Evolutionary conservation across 2,113 vertebrate species (phyloP), one percentile per base, ranked within the genome.

Genomic region (Mastomys coucha): DNA sequence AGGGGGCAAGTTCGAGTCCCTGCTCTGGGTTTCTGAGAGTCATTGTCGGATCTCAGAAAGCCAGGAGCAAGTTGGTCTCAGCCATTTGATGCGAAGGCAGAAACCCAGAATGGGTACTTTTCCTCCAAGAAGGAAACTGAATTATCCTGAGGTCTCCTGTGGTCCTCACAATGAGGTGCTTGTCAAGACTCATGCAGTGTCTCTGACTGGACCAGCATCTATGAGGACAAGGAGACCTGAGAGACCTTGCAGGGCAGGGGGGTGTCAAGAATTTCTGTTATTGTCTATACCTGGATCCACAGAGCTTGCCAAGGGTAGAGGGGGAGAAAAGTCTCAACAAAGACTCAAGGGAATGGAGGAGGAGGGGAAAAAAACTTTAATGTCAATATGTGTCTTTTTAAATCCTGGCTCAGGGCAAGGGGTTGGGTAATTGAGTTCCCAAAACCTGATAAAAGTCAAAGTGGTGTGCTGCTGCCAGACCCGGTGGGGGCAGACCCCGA

Each of bases 401-500:
- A 77, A 90, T 92, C 96, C 91, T 89, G 92, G 95, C 84, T 96
- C 88, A 33, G 26, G 19, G n/a, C 0, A 70, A 81, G 80, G 92
- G 93, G 78, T 70, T 82, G 85, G 63, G 93, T 85, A 82, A 73
- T 69, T 20, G 45, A 88, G 82, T 95, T 88, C 56, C 82, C 90
- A 97, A 97, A 98, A 94, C 95, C 97, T 80, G 78, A 73, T 97
- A 96, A 97, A 97, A 63, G 96, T 95, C 98, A 94, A 97, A 80
- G 92, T 49, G 11, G 76, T 58, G 87, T 94, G 93, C 97, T 93
- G 96, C 96, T 97, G 97, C 95, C 96, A 96, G 91, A 94, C 96
- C 95, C 81, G 96, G 96, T 6, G 97, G 97, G 98, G 98, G 97
- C 95, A 86, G 97, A 98, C 98, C 98, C 91, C 96, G 73, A 93